Evolutionary conservation across 2,888 invertebrate genomes (phyloP).

Genomic region (Drosophila tanythrix): DNA sequence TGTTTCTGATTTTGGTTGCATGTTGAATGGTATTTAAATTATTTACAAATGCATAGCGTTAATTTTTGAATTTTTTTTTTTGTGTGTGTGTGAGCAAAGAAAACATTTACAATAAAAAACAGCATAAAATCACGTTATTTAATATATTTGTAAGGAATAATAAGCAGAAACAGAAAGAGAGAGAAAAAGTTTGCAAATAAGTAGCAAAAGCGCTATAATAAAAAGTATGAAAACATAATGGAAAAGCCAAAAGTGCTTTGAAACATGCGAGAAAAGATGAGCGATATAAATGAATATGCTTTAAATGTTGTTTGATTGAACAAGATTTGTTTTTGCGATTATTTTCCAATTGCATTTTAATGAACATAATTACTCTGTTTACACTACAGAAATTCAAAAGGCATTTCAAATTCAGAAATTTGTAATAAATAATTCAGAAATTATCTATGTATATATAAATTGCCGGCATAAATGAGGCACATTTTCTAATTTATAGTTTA

Average conservation of each 20-base stretch:
- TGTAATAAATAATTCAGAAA: not conserved
- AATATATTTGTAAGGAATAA: slow-evolving; percentile 12
- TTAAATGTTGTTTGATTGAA: slow-evolving; percentile 16
- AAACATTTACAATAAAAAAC: slow-evolving; percentile 53
- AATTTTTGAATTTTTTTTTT: slow-evolving; percentile 41
- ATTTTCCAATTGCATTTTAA: slow-evolving; percentile 28
- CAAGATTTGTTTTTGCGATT: slow-evolving; percentile 23
- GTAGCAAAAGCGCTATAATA: slow-evolving; percentile 50
- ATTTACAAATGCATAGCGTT: slow-evolving; percentile 82
- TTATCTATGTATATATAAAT: not conserved
- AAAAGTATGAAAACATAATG: slow-evolving; percentile 33
- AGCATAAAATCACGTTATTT: slow-evolving; percentile 42
- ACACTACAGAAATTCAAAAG: slow-evolving; percentile 2
- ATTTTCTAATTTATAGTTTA: not conserved
- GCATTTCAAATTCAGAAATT: too few relatives aligned
- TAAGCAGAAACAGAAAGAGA: slow-evolving; percentile 18
- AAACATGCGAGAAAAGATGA: slow-evolving; percentile 48
- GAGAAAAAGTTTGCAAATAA: slow-evolving; percentile 40
- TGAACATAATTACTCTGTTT: slow-evolving; percentile 16
- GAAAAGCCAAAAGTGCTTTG: slow-evolving; percentile 34
- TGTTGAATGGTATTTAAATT: slow-evolving; percentile 67
- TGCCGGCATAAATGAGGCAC: not conserved
- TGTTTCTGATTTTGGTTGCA: slow-evolving; percentile 73
- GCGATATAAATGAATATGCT: slow-evolving; percentile 41
- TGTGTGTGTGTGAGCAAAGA: slow-evolving; percentile 43